These are phyloP conservation scores for Pterocles gutturalis DNA, from an alignment of 2,113 vertebrate species.

Conservation along the genomic window DNA sequence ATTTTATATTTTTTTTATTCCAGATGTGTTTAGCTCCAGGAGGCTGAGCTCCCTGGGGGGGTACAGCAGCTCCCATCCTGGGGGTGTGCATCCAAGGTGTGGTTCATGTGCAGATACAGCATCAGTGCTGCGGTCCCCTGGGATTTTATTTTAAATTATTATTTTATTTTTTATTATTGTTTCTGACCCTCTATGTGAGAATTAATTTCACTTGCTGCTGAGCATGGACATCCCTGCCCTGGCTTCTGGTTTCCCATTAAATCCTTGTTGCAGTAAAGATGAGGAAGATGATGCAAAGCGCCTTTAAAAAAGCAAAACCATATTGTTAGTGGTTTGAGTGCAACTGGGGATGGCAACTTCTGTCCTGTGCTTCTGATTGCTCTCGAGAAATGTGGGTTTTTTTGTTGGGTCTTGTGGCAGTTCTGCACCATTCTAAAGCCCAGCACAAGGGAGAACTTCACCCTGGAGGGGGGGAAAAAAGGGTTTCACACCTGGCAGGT, in stretches of 20 bases:
- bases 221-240: neutral
- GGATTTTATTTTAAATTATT: neutral
- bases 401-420: neutral
- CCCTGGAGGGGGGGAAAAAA: too few relatives aligned
- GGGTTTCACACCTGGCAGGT: rapidly evolving
- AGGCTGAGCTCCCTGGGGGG: too few relatives aligned
- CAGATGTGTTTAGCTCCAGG: neutral
- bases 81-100: rapidly evolving
- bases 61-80: neutral
- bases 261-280: neutral
- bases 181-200: neutral
- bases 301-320: neutral
- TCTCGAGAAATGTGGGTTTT: neutral
- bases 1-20: neutral
- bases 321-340: neutral
- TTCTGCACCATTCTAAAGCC: neutral
- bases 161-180: too few relatives aligned
- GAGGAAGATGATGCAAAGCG: neutral
- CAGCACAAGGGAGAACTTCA: neutral
- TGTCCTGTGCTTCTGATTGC: neutral
- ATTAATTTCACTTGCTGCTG: neutral
- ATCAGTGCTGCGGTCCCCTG: rapidly evolving
- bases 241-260: neutral
- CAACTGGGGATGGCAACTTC: neutral
- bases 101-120: rapidly evolving